These are phyloP conservation scores for Temnothorax ravouxi DNA, from an alignment of 2,888 invertebrate genomes.

Conservation along the genomic window DNA sequence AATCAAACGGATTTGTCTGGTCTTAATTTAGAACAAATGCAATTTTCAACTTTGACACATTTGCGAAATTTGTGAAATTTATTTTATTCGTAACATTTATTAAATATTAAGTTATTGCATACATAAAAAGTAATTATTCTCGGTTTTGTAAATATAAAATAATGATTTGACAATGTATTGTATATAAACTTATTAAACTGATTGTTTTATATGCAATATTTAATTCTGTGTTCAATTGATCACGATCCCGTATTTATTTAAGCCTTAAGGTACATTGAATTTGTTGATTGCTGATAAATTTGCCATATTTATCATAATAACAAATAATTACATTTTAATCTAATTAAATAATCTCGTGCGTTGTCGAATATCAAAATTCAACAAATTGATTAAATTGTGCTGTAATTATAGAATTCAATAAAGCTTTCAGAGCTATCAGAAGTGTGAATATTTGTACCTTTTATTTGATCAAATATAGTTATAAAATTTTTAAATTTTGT, in stretches of 20 bases:
- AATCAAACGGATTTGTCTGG: neutral
- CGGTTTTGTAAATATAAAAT: neutral
- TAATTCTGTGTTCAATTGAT: neutral
- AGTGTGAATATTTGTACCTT: neutral
- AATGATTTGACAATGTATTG: neutral
- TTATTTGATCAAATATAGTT: neutral
- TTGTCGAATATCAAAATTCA: neutral
- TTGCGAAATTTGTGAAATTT: neutral
- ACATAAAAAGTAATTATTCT: neutral
- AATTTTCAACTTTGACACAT: neutral
- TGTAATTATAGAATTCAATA: neutral
- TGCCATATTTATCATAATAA: neutral
- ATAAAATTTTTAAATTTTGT: neutral
- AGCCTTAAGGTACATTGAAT: neutral
- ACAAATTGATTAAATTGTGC: neutral
- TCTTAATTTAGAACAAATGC: neutral
- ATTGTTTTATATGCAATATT: neutral
- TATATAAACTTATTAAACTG: neutral
- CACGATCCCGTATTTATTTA: neutral
- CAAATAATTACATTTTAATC: neutral
- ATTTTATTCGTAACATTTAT: neutral
- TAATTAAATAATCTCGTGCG: neutral
- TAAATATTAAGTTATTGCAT: neutral
- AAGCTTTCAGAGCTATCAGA: neutral
- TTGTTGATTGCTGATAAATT: constrained; percentile 13